A percentile compares a stretch with the other conserved stretches of the same genome.
Evolutionary conservation across 2,888 invertebrate genomes (phyloP).

Genomic region (Laothoe populi): DNA sequence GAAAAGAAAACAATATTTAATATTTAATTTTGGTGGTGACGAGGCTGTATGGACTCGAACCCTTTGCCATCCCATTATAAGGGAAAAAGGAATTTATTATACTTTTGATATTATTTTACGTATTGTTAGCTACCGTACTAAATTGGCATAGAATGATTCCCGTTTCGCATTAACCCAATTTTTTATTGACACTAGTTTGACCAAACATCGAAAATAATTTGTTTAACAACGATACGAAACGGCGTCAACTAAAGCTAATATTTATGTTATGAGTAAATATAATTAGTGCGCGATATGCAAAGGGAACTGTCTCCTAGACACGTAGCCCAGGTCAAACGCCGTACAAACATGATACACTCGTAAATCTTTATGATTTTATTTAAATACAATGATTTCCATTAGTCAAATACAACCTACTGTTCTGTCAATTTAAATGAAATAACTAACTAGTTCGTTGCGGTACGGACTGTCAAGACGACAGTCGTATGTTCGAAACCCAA

Average conservation of each 20-base stretch:
- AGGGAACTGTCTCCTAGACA: slow-evolving; percentile 23
- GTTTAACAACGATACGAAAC: slow-evolving; percentile 33
- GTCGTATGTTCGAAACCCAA: no score
- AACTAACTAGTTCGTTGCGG: no score
- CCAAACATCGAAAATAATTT: slow-evolving; percentile 37
- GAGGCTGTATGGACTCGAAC: no score
- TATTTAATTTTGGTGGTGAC: no score
- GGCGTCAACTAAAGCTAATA: slow-evolving; percentile 35
- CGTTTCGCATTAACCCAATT: slow-evolving; percentile 34
- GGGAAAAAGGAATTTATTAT: no score
- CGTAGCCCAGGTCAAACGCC: slow-evolving; percentile 16
- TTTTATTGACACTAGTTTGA: slow-evolving; percentile 36
- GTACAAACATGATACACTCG: neutral
- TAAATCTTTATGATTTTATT: neutral
- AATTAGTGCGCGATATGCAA: slow-evolving; percentile 25
- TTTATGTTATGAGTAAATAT: slow-evolving; percentile 24
- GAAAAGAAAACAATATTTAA: no score
- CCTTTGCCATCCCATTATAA: no score
- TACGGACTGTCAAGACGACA: no score
- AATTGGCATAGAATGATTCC: neutral
- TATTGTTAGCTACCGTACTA: no score
- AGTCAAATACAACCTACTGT: no score
- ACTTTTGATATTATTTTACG: no score
- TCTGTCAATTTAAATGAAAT: no score
- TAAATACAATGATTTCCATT: neutral